Percentiles rank a stretch among this genome's conserved stretches.
Evolutionary conservation across 2,888 invertebrate species (phyloP).

Genomic region (Rhaphigaster nebulosa): DNA sequence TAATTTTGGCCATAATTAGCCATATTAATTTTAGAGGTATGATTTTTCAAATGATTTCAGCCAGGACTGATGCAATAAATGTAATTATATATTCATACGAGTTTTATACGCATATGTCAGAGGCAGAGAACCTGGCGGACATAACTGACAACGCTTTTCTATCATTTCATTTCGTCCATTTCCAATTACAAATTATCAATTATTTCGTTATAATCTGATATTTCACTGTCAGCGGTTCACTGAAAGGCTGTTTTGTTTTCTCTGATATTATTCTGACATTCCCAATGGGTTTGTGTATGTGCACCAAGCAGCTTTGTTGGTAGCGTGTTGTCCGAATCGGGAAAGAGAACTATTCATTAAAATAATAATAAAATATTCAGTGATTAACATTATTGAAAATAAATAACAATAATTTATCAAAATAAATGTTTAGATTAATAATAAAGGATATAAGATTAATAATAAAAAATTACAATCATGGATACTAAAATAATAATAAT

Average conservation of each 20-base stretch:
- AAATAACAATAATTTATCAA: too few relatives aligned
- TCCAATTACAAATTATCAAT: conserved; percentile 42
- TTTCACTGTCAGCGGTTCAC: background rate
- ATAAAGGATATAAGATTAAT: too few relatives aligned
- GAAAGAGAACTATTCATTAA: background rate
- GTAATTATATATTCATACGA: conserved; percentile 38
- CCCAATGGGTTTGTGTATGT: background rate
- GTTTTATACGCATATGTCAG: conserved; percentile 31
- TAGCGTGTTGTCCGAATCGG: background rate
- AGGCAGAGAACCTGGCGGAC: background rate
- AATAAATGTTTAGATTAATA: too few relatives aligned
- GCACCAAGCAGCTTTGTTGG: conserved; percentile 4
- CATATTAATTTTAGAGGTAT: conserved; percentile 42
- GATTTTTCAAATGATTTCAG: conserved; percentile 1
- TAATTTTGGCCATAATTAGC: background rate
- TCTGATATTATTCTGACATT: conserved; percentile 29
- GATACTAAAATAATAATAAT: too few relatives aligned
- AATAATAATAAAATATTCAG: background rate
- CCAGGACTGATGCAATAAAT: background rate
- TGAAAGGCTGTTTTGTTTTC: conserved; percentile 10
- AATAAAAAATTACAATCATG: too few relatives aligned
- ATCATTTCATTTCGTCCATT: conserved; percentile 43
- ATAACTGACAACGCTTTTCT: conserved; percentile 16
- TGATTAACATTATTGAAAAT: too few relatives aligned
- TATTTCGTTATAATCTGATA: conserved; percentile 41